Conservation (phyloP, 2,113 vertebrate species). For the Gymnarchus niloticus region DNA sequence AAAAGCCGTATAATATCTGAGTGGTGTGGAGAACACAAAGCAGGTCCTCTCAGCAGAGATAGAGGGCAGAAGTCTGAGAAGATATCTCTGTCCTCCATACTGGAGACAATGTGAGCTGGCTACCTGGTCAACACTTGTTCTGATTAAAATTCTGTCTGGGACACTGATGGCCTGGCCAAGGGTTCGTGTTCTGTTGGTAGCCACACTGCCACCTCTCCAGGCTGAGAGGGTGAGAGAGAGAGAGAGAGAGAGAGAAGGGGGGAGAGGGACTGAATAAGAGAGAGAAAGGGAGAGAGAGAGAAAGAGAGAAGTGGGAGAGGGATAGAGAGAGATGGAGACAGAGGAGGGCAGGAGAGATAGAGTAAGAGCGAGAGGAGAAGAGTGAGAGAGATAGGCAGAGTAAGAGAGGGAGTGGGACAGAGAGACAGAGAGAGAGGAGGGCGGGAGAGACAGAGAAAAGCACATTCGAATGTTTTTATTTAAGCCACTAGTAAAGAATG, state of each 20-base stretch:
- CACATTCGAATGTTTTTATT: not conserved
- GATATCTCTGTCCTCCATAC: not conserved
- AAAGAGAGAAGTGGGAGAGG: not conserved
- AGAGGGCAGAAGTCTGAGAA: not conserved
- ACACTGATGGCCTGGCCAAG: slow-evolving; percentile 52
- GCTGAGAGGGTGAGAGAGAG: not conserved
- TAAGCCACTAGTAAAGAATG: not conserved
- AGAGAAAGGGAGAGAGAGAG: not conserved
- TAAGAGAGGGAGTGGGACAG: not conserved
- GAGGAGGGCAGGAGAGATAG: no score
- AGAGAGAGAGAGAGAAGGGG: not conserved
- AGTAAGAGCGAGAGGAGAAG: not conserved
- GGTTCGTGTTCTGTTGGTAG: slow-evolving; percentile 21
- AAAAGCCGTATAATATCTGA: not conserved
- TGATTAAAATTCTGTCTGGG: slow-evolving; percentile 19
- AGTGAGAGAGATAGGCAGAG: not conserved
- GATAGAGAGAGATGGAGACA: not conserved
- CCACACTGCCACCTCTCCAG: slow-evolving; percentile 20
- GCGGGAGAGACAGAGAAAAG: no score
- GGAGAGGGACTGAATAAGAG: not conserved
- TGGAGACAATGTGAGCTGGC: not conserved
- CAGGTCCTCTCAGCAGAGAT: no score
- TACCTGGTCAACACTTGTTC: not conserved
- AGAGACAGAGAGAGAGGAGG: not conserved
- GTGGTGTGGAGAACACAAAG: not conserved